A percentile compares a stretch with the other conserved stretches of the same genome.
Conservation (phyloP, 2,797 vertebrate genomes). For the Spinibarbus caldwelli region DNA sequence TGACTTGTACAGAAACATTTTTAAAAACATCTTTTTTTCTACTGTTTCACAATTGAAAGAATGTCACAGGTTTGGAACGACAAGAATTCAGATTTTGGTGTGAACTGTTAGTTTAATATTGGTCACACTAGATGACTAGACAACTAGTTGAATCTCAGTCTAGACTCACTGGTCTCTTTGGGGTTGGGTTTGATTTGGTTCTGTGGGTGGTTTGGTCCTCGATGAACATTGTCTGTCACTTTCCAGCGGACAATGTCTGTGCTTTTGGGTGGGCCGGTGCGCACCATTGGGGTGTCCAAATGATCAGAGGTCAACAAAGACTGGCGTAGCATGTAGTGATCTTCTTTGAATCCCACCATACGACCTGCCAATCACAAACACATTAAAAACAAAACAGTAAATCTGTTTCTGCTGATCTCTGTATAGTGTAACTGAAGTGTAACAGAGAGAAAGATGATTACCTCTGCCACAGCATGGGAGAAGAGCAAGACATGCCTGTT, state of each 20-base stretch:
- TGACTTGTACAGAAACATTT: background rate
- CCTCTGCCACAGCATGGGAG: slow-evolving; percentile 89
- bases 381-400: background rate
- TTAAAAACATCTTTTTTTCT: background rate
- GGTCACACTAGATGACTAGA: background rate
- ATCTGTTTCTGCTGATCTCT: background rate
- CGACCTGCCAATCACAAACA: slow-evolving; percentile 79
- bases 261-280: slow-evolving; percentile 88
- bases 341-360: slow-evolving; percentile 94
- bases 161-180: slow-evolving; percentile 86
- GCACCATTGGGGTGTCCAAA: slow-evolving; percentile 91
- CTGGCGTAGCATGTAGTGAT: slow-evolving; percentile 92
- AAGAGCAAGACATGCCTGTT: slow-evolving; percentile 89
- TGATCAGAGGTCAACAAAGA: slow-evolving; percentile 89
- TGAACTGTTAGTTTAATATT: background rate
- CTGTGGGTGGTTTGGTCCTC: slow-evolving; percentile 71
- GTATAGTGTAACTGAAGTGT: background rate
- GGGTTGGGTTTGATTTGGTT: slow-evolving; percentile 78
- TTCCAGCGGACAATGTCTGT: slow-evolving; percentile 92
- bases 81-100: background rate
- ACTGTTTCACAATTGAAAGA: background rate
- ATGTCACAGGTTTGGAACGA: background rate
- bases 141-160: background rate
- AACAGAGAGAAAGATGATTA: slow-evolving; percentile 63
- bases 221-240: slow-evolving; percentile 92